Evolutionary conservation across 1,140 invertebrate species (phyloP), one percentile per base, ranked within the genome.

Genomic region (Manduca sexta): DNA sequence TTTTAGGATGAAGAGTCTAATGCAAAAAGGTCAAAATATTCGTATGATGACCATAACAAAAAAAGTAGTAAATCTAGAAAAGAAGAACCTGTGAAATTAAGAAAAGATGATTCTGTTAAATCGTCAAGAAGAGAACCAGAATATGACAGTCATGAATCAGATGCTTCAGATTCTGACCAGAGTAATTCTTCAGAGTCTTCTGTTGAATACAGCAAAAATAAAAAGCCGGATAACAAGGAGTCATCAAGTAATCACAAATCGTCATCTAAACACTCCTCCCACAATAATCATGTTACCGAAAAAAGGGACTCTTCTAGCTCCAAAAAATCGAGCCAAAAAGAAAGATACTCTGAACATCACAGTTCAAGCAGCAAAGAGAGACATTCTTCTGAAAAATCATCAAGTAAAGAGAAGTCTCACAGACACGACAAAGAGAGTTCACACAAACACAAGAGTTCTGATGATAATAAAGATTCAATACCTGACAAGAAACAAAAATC

Each of bases 141-240:
- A 13, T 65, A 63, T 59, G 71, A 74, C 14, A 69, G 72, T 54
- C 62, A 75, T 45, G 56, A 74, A 16, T 71, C 70, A 42, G n/a
- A n/a, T n/a, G n/a, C n/a, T n/a, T n/a, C n/a, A n/a, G 61, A 76
- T 21, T 75, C 67, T 69, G 73, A 78, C 15, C 60, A 68, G 13
- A 78, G 76, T 68, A 76, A 77, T 30, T 73, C 74, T 45, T 78
- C 80, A 45, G 63, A 73, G 29, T 73, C 69, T 26, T 69, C 66
- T 17, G 60, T 67, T 45, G 73, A 79, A 59, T 60, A 79, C 39
- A 44, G 47, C 6, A 59, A 60, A 45, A 12, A 49, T 16, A 65
- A 67, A 49, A 44, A 62, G 31, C 64, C 69, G 41, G 47, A 56
- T 45, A 73, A 73, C 55, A 60, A 60, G 49, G 60, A 72, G 45